Base-by-base conservation (phyloP, 2,113 vertebrate genomes). In the Atrichornis clamosus region DNA sequence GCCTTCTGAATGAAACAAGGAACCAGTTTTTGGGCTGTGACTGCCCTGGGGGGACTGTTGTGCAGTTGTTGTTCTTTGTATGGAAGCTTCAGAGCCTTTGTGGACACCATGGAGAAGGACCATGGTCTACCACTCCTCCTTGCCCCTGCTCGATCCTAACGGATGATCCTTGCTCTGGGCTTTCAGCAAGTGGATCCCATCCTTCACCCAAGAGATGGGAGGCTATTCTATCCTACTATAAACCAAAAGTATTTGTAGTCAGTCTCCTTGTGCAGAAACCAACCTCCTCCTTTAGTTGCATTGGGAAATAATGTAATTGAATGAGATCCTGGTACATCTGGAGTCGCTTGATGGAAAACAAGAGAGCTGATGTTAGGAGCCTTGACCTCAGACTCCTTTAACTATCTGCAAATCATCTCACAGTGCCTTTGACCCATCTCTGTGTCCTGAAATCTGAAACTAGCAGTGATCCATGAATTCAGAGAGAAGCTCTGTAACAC, bases 361-460 rank as follows among this genome's bases (percentile, higher is more conserved):
- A 95, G 77, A 93, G 46, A 62, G 88, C 42, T 85, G 78, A 80
- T 91, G 33, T 89, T 95, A 83, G 76, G 82, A 84, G 78, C 59
- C 75, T 76, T 96, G 95, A 97, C 88, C 87, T 95, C 70, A 68
- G 63, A 41, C 53, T 93, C 67, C 37, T 77, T 59, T 84, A 93
- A 93, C 74, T 89, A 94, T 82, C 77, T 94, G 42, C 74, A 91
- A 95, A 81, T 87, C 91, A 77, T 89, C 76, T 93, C 63, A 30
- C 39, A 53, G 70, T 91, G 90, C 87, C 80, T 94, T 95, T 97
- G 93, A 94, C 89, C 94, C 65, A 80, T 94, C 74, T 91, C 75
- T 90, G 41, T 86, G 60, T 92, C 75, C 84, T 86, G 94, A 89
- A 85, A 94, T 96, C 65, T 96, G 95, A 97, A 96, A 93, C 81